phyloP scores from a whole-genome alignment of 1,140 invertebrate species.

The Drosophila seguyi region DNA sequence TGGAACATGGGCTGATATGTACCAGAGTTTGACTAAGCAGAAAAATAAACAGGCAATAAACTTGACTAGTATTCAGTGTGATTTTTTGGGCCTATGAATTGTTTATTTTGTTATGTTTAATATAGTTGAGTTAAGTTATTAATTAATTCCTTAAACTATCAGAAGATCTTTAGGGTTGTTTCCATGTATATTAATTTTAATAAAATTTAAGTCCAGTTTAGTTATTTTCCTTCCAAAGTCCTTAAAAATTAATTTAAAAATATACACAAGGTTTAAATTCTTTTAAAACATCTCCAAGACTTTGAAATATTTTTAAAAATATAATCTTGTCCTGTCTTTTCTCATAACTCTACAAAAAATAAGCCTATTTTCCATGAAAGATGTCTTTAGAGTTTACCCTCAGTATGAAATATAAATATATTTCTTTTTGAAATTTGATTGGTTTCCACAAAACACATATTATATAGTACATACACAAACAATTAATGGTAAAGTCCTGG shows the following conservation, averaged over 20 bases:
- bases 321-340: too few relatives aligned
- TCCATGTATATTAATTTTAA: too few relatives aligned
- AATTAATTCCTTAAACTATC: too few relatives aligned
- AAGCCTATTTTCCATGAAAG: background rate
- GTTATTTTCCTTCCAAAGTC: too few relatives aligned
- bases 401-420: background rate
- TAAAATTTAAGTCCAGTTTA: too few relatives aligned
- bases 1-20: slow-evolving; percentile 20
- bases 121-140: too few relatives aligned
- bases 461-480: slow-evolving; percentile 2
- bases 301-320: background rate
- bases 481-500: slow-evolving; percentile 5
- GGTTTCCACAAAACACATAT: slow-evolving; percentile 6
- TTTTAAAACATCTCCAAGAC: background rate
- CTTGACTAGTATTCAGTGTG: background rate
- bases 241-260: too few relatives aligned
- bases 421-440: slow-evolving; percentile 20
- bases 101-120: too few relatives aligned
- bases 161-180: too few relatives aligned
- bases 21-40: slow-evolving; percentile 7
- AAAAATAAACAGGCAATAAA: slow-evolving; percentile 22
- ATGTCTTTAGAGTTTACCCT: background rate
- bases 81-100: background rate
- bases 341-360: background rate
- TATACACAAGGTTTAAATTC: too few relatives aligned